Evolutionary conservation across 2,797 vertebrate species (phyloP), one percentile per base, ranked within the genome.

Genomic region (Eulemur coronatus): DNA sequence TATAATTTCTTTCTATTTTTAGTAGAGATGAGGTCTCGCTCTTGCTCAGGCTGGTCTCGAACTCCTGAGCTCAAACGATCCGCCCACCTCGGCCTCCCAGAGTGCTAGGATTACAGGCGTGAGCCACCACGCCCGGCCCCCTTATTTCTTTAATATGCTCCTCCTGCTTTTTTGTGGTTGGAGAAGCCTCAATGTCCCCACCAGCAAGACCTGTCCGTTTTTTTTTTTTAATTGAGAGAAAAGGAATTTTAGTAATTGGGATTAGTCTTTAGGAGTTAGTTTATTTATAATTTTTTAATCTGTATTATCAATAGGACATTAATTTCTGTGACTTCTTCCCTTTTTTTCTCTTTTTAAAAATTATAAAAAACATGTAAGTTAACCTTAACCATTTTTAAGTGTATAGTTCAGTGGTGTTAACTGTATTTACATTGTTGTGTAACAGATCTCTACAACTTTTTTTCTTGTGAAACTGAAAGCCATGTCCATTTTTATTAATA

Each of bases 211-310:
- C 6, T 8, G 2, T 43, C 75, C 12, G 46, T 52, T 20, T 78
- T 79, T 52, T 72, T 69, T 94, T 81, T 84, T 22, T 41, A 76
- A 43, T 85, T 92, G 18, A 43, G 35, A 80, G 46, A 89, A 82
- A 89, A 95, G 26, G 46, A 88, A 30, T 80, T 89, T 87, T 84
- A 72, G 52, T 46, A 59, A 84, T 92, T 95, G 78, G 72, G 33
- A 91, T 41, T 89, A 33, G 38, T 75, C 9, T 17, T 18, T 96
- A 84, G 76, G 79, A 63, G 30, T 52, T 81, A 67, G 28, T 95
- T 85, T 57, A 35, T 92, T 89, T 95, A 65, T 79, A 93, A 84
- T 91, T 30, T 46, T 81, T 92, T 84, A 18, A 30, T 96, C 48
- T 22, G 33, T 52, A 38, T 55, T 67, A 92, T 35, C 9, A 20